Evolutionary conservation across 92 coral and sea anemone genomes (phyloP).

Genomic region (Palythoa caribaeorum): DNA sequence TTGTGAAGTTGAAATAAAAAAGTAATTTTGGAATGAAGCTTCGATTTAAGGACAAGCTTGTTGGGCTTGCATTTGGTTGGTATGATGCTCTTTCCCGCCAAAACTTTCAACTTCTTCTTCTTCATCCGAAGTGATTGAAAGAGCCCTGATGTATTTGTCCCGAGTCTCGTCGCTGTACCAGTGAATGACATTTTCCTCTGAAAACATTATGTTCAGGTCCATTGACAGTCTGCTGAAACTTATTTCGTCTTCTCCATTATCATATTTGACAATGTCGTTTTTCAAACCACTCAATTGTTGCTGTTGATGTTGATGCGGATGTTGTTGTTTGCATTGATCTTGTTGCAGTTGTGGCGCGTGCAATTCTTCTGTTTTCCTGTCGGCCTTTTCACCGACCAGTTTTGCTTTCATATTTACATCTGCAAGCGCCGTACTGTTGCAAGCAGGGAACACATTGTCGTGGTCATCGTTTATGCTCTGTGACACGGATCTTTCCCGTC

Average conservation of each 20-base stretch:
- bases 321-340: background rate
- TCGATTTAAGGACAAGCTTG: background rate
- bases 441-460: conserved; percentile 4
- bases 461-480: conserved; percentile 4
- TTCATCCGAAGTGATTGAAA: conserved; percentile 17
- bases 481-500: conserved; percentile 22
- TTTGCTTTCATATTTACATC: background rate
- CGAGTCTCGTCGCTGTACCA: conserved; percentile 45
- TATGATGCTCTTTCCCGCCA: background rate
- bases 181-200: conserved; percentile 13
- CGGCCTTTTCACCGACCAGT: background rate
- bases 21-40: background rate
- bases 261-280: background rate
- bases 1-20: background rate
- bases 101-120: conserved; percentile 1
- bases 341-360: background rate
- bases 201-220: conserved; percentile 32
- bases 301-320: conserved; percentile 8
- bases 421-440: conserved; percentile 16
- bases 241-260: background rate
- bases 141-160: conserved; percentile 37
- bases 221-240: conserved; percentile 15
- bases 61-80: background rate
- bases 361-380: background rate
- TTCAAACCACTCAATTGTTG: background rate